Base-by-base conservation (phyloP, 2,113 vertebrate genomes). In the Tichodroma muraria region DNA sequence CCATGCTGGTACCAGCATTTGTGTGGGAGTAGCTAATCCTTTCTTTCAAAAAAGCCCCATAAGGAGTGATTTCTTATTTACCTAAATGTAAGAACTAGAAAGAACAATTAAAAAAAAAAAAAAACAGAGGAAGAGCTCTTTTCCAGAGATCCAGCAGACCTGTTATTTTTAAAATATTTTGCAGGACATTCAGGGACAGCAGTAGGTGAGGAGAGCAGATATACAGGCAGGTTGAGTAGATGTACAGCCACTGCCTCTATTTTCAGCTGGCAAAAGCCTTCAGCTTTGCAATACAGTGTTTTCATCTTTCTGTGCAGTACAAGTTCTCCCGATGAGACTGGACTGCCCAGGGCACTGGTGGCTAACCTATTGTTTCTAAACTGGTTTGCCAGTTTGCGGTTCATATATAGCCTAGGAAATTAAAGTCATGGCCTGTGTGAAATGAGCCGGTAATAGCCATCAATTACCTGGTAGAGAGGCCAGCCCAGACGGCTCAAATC, bases 391-490 rank as follows among this genome's bases (percentile, higher is more conserved):
- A 54, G 30, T 54, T 69, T 85, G 59, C 75, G 31, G 11, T 63
- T 92, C 89, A 94, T 85, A 82, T 40, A 81, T 4, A 95, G 70
- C 80, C 54, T 28, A 70, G 49, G 59, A 94, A 87, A 91, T 88
- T 54, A 91, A 92, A 95, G 69, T 33, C 57, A 17, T 10, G 57
- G 91, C 65, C 86, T 87, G 66, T 20, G 61, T 66, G 70, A 92
- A 94, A 94, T 31, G 54, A 94, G 71, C 33, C 1, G 0, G 33
- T 44, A 57, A 77, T 10, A 82, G 30, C 63, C 15, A 2, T 53
- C 72, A 89, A 81, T 89, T 73, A 79, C 70, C 70, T 50, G 33
- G 45, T 1, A 2, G 72, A 68, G 28, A 68, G 77, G 60, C 52
- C 44, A 70, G 25, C 47, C 11, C 35, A 78, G 59, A 12, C 0